phyloP scores from a whole-genome alignment of 2,113 vertebrate genomes.

The Corythoichthys intestinalis region DNA sequence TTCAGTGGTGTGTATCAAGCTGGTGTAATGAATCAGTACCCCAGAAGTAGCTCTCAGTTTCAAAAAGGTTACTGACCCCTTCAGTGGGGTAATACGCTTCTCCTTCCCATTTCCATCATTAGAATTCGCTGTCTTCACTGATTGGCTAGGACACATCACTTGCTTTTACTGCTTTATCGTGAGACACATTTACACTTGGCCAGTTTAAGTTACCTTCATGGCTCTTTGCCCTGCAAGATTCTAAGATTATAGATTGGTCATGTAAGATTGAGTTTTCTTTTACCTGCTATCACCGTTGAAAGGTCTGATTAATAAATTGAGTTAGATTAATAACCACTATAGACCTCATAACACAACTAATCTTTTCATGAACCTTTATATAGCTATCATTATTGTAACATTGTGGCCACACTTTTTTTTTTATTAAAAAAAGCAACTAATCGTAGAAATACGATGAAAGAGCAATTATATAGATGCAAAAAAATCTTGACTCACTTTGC shows the following conservation, averaged over 20 bases:
- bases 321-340: background rate
- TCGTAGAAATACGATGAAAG: background rate
- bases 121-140: background rate
- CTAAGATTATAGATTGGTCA: background rate
- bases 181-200: background rate
- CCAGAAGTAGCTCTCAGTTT: background rate
- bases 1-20: background rate
- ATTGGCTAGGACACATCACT: background rate
- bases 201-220: background rate
- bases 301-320: background rate
- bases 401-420: too few relatives aligned
- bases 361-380: background rate
- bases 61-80: background rate
- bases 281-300: background rate
- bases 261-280: background rate
- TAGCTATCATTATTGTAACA: too few relatives aligned
- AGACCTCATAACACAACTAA: background rate
- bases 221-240: background rate
- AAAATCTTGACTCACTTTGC: background rate
- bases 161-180: background rate
- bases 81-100: background rate
- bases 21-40: background rate
- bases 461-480: background rate
- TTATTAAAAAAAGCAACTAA: background rate
- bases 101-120: background rate